Evolutionary conservation across 2,888 invertebrate species (phyloP).

Genomic region (Conomelus anceps): DNA sequence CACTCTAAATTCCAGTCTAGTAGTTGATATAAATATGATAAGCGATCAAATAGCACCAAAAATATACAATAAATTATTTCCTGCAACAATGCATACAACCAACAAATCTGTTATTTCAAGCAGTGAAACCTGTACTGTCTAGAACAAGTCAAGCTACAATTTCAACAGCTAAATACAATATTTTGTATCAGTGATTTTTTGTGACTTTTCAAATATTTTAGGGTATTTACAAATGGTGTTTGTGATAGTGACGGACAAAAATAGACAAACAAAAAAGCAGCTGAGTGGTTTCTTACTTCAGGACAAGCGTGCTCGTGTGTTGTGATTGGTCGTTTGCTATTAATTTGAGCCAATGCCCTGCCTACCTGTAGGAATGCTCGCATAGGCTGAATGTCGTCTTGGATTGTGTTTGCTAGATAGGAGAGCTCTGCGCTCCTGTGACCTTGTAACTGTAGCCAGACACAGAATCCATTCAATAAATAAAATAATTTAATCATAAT

Average conservation of each 20-base stretch:
- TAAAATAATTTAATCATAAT: not conserved
- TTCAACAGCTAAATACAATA: not conserved
- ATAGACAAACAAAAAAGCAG: not conserved
- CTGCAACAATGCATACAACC: not conserved
- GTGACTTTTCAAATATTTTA: not conserved
- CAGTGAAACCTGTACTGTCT: not conserved
- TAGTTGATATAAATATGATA: not conserved
- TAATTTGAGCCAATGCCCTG: conserved; percentile 2
- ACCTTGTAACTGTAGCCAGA: conserved; percentile 31
- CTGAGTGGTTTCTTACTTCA: not conserved
- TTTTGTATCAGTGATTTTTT: not conserved
- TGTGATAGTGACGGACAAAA: not conserved
- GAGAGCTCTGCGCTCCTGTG: conserved; percentile 43
- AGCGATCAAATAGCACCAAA: not conserved
- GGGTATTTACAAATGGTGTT: not conserved
- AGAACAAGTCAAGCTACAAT: not conserved
- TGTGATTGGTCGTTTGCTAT: not conserved
- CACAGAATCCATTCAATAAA: conserved; percentile 13
- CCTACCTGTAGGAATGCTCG: conserved; percentile 42
- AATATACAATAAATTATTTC: not conserved
- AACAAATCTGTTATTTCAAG: not conserved
- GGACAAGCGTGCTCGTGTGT: not conserved
- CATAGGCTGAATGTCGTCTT: conserved; percentile 46
- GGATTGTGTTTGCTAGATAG: conserved; percentile 44
- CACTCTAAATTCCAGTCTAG: not conserved